A percentile compares a stretch with the other conserved stretches of the same genome.
These are phyloP conservation scores for Ispidina picta DNA, from an alignment of 2,797 vertebrate genomes.

Conservation along the genomic window DNA sequence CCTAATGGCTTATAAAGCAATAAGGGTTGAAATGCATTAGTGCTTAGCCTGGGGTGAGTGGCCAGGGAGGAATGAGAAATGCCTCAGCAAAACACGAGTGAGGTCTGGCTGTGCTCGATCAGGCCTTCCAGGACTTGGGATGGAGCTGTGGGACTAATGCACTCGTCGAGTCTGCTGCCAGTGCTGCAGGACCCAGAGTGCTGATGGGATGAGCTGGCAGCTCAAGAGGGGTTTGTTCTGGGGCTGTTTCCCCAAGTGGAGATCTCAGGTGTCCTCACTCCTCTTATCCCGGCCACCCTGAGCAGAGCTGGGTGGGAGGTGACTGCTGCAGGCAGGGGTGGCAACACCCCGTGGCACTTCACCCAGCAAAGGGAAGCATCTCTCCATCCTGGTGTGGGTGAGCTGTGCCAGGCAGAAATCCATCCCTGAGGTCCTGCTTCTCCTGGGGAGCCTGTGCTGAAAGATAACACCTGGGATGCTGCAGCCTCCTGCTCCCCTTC, in stretches of 20 bases:
- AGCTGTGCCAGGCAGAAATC: background rate
- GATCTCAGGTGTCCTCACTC: background rate
- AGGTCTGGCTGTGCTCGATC: background rate
- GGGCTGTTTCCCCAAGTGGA: background rate
- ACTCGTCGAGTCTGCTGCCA: rapidly evolving
- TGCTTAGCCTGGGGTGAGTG: background rate
- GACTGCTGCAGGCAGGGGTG: background rate
- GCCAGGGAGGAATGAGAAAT: background rate
- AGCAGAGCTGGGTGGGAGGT: background rate
- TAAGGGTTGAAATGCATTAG: rapidly evolving
- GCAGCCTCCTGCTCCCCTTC: background rate
- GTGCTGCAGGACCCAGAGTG: background rate
- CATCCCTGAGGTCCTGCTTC: background rate
- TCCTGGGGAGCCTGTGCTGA: background rate
- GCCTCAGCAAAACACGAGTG: background rate
- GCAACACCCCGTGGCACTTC: background rate
- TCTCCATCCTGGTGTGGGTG: rapidly evolving
- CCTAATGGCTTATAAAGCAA: background rate
- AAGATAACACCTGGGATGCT: background rate
- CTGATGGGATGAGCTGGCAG: rapidly evolving
- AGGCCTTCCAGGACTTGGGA: background rate
- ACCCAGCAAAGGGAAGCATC: background rate
- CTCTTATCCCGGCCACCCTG: background rate
- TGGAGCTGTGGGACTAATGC: background rate
- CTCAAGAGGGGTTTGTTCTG: background rate